These are phyloP conservation scores for Macrophya alboannulata DNA, from an alignment of 2,888 invertebrate genomes.

Conservation along the genomic window DNA sequence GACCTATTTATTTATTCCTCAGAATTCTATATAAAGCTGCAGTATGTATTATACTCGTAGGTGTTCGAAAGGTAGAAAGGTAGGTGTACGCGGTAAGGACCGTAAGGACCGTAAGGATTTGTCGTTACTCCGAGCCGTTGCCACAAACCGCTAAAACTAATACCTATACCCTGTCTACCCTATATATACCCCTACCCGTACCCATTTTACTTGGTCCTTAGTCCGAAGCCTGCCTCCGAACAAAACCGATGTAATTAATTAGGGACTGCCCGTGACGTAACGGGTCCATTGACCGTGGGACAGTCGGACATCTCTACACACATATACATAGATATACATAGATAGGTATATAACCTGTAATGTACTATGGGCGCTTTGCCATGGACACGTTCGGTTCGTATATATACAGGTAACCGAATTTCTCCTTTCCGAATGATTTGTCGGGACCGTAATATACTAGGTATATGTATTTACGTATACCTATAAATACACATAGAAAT, in stretches of 20 bases:
- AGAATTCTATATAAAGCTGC: not conserved
- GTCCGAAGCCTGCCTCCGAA: constrained; percentile 58
- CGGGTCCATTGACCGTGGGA: constrained; percentile 47
- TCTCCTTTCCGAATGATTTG: constrained; percentile 27
- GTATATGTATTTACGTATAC: not conserved
- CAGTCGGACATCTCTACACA: not conserved
- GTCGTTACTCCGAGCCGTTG: constrained; percentile 2
- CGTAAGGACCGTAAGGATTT: not conserved
- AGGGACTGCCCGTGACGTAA: constrained; percentile 50
- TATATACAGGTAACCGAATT: too few species aligned
- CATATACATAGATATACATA: not conserved
- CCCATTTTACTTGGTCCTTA: constrained; percentile 34
- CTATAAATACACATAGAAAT: too few species aligned
- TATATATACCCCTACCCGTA: constrained; percentile 5
- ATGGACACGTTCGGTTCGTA: constrained; percentile 10
- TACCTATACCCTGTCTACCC: constrained; percentile 48
- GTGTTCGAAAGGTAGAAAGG: too few species aligned
- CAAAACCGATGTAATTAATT: constrained; percentile 65
- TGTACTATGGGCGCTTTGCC: not conserved
- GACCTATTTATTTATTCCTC: too few species aligned
- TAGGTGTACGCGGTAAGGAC: too few species aligned
- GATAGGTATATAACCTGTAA: not conserved
- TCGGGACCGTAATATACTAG: not conserved
- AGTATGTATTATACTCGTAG: not conserved
- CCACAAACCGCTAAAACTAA: constrained; percentile 59